phyloP scores from a whole-genome alignment of 1,140 invertebrate species.

The Trichomalopsis sarcophagae region DNA sequence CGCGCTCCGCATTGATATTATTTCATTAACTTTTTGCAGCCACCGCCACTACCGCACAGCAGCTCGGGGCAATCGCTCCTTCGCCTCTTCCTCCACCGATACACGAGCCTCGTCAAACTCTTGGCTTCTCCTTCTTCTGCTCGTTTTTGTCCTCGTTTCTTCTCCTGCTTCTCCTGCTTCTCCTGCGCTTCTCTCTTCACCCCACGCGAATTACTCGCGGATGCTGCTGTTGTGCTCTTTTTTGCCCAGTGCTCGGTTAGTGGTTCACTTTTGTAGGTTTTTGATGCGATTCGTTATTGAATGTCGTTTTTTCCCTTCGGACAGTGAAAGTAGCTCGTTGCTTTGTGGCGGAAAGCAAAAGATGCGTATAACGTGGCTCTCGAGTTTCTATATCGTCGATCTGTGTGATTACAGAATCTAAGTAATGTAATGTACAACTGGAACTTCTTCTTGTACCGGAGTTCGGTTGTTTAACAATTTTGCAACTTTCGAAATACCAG shows the following conservation, averaged over 20 bases:
- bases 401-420: too few relatives aligned
- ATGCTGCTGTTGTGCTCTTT: neutral
- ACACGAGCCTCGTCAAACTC: slow-evolving; percentile 58
- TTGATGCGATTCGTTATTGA: neutral
- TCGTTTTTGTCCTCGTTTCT: slow-evolving; percentile 46
- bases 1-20: slow-evolving; percentile 74
- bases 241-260: neutral
- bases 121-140: slow-evolving; percentile 53
- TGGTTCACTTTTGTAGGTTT: neutral
- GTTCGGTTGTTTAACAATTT: too few relatives aligned
- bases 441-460: too few relatives aligned
- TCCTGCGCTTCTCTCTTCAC: neutral
- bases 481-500: too few relatives aligned
- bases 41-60: slow-evolving; percentile 40
- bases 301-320: neutral
- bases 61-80: slow-evolving; percentile 27
- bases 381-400: neutral
- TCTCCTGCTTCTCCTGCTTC: neutral
- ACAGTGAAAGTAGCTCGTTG: neutral
- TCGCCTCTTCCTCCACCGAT: slow-evolving; percentile 41
- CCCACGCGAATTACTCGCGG: slow-evolving; percentile 30
- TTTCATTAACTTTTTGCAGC: slow-evolving; percentile 73
- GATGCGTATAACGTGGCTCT: too few relatives aligned
- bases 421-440: too few relatives aligned
- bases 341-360: neutral